Evolutionary conservation across 2,888 invertebrate genomes (phyloP), one percentile per base, ranked within the genome.

Genomic region (Lasioglossum pauxillum): DNA sequence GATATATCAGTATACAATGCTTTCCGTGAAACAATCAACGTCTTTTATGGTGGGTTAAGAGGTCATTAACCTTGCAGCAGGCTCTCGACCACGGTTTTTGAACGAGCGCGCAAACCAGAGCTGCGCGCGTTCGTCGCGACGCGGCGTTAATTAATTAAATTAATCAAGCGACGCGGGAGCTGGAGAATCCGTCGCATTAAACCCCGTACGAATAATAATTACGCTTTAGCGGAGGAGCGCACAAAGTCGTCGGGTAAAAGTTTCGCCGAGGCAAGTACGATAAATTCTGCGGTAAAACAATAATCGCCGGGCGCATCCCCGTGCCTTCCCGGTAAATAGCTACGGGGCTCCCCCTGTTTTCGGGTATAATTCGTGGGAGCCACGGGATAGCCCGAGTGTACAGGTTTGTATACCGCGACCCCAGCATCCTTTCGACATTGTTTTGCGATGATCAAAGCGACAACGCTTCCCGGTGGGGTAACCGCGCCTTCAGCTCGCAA

Each of bases 361-460:
- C 67, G 76, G 67, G 53, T 74, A 83, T 83, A 80, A 83, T 83
- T 83, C 76, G 79, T 31, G 35, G 67, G 16, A 69, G 38, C 23
- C 44, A 31, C 46, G 49, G 69, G 83, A 77, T 80, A 80, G 80
- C 79, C 75, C 69, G 76, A 73, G 79, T 64, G 78, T 71, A n/a
- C 81, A 78, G 67, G 53, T 78, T 78, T 74, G 74, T 82, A 69
- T 49, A 44, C 60, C 64, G 60, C 60, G 64, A 38, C 72, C 74
- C n/a, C 57, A 27, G 73, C 77, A 73, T 86, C 81, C 89, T 83
- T 75, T 81, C 60, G 75, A 53, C 78, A 84, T 87, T 87, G 74
- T 77, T 82, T 60, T 41, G 38, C 38, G 46, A 79, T 72, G 88
- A 88, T 84, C 84, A 87, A 89, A 89, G 87, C 84, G 74, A 79